phyloP scores from a whole-genome alignment of 2,888 invertebrate species.

The Auanema sp. region DNA sequence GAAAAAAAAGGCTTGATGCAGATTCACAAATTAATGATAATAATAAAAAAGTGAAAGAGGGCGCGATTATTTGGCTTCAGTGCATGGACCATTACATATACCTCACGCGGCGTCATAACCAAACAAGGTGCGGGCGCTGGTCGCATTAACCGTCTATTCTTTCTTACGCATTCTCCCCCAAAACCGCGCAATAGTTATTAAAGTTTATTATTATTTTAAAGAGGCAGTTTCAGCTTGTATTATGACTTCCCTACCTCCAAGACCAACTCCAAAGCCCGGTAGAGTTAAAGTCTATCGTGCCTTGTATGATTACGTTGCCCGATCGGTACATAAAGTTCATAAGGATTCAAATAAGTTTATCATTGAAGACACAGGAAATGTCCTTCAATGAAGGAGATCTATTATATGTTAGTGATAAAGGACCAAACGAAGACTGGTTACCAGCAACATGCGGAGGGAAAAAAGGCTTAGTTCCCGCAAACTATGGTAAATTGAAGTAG shows the following conservation, averaged over 20 bases:
- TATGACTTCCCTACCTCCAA: slow-evolving; percentile 33
- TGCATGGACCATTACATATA: not conserved
- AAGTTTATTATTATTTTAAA: not conserved
- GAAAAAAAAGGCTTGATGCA: no score
- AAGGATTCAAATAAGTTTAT: slow-evolving; percentile 1
- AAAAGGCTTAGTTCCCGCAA: slow-evolving; percentile 48
- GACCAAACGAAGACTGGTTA: slow-evolving; percentile 50
- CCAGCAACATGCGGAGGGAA: slow-evolving; percentile 46
- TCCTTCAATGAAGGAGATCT: slow-evolving; percentile 73
- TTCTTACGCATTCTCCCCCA: no score
- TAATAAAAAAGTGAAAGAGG: not conserved
- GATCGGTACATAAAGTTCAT: slow-evolving; percentile 28
- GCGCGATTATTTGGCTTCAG: not conserved
- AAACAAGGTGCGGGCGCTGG: no score
- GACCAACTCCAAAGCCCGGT: slow-evolving; percentile 58
- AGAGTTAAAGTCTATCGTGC: slow-evolving; percentile 56
- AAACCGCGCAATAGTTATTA: no score
- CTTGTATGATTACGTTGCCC: slow-evolving; percentile 46
- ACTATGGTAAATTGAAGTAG: slow-evolving; percentile 37
- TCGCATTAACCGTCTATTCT: no score
- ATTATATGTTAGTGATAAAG: slow-evolving; percentile 57
- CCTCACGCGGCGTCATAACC: no score
- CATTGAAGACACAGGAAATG: slow-evolving; percentile 68
- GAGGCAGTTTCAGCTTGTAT: not conserved
- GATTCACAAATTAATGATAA: not conserved